Evolutionary conservation across 2,113 vertebrate species (phyloP).

Genomic region (Phaethon lepturus): DNA sequence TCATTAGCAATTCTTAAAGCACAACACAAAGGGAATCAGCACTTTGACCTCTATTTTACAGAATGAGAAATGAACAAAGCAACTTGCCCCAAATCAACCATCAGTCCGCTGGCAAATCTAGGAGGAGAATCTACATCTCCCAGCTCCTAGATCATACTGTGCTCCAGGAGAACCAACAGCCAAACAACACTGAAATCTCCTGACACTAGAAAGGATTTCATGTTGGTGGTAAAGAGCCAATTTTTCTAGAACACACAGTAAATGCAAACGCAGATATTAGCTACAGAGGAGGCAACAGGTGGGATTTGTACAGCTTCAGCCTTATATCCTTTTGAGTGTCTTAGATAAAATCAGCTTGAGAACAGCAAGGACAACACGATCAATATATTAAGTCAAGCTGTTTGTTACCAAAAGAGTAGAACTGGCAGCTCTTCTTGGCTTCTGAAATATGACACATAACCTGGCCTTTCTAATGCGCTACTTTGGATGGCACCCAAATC

Average conservation of each 20-base stretch:
- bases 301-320: neutral
- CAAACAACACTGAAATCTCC: neutral
- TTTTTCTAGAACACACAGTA: neutral
- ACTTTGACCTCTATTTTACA: neutral
- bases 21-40: neutral
- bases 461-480: slow-evolving; percentile 5
- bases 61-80: neutral
- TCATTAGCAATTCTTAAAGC: slow-evolving; percentile 3
- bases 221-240: neutral
- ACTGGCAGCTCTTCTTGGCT: slow-evolving; percentile 42
- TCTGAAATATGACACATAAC: slow-evolving; percentile 42
- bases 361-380: neutral
- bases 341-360: slow-evolving; percentile 8
- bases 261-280: neutral
- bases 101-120: neutral
- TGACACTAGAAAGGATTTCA: neutral
- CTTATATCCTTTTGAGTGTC: neutral
- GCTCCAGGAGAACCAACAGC: neutral
- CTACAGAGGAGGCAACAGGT: neutral
- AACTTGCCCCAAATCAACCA: neutral
- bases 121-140: neutral
- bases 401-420: slow-evolving; percentile 6
- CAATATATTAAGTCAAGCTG: slow-evolving; percentile 43
- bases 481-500: slow-evolving; percentile 45
- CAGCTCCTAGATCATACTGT: neutral